Evolutionary conservation across 2,113 vertebrate species (phyloP).

Genomic region (Dasypus novemcinctus): DNA sequence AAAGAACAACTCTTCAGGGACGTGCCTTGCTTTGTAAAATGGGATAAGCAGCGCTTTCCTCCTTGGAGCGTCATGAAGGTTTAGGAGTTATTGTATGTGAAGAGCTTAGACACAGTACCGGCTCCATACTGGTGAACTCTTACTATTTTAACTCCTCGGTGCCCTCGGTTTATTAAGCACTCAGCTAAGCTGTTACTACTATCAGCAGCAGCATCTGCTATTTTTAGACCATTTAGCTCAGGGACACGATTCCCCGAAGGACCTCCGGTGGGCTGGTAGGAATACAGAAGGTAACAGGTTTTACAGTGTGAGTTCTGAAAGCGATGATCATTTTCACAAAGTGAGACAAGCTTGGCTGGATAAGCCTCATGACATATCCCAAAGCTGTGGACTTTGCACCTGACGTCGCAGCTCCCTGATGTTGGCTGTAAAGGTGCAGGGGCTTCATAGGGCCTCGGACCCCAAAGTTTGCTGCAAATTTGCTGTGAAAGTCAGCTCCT

Average conservation of each 20-base stretch:
- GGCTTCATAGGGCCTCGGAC: not conserved
- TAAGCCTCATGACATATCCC: not conserved
- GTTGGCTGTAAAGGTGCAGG: not conserved
- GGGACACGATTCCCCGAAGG: not conserved
- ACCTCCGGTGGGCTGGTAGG: not conserved
- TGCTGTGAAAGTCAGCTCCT: not conserved
- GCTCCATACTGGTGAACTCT: not conserved
- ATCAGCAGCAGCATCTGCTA: not conserved
- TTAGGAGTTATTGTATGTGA: not conserved
- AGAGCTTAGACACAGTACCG: not conserved
- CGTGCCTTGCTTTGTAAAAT: not conserved
- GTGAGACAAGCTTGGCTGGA: not conserved
- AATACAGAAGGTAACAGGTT: not conserved
- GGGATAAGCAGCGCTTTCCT: not conserved
- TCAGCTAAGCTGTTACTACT: not conserved
- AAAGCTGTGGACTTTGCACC: not conserved
- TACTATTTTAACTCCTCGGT: not conserved
- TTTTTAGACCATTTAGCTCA: not conserved
- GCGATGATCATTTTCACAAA: not conserved
- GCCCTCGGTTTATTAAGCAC: not conserved
- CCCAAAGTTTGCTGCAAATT: not conserved
- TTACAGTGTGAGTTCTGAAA: not conserved
- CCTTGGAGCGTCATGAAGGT: not conserved
- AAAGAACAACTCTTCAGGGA: not conserved
- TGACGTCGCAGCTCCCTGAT: not conserved